Conservation (phyloP, 2,888 invertebrate genomes). For the Xestia sexstrigata region DNA sequence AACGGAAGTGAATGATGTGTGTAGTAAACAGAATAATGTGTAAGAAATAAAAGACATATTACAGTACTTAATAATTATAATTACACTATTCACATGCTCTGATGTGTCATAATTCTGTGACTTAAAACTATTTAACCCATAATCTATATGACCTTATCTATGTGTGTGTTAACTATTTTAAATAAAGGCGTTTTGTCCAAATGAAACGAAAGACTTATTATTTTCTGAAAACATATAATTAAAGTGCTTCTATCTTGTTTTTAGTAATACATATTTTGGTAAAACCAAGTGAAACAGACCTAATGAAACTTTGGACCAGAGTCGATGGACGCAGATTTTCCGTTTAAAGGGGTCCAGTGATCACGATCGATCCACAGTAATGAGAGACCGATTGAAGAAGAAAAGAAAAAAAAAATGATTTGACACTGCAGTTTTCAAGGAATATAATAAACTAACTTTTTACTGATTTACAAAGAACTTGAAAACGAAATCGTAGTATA, state of each 20-base stretch:
- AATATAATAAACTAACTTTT: slow-evolving; percentile 9
- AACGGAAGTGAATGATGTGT: background rate
- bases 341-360: too few species aligned
- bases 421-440: background rate
- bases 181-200: slow-evolving; percentile 36
- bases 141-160: slow-evolving; percentile 61
- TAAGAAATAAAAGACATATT: slow-evolving; percentile 56
- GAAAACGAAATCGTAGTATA: slow-evolving; percentile 12
- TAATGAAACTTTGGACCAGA: too few species aligned
- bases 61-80: slow-evolving; percentile 65
- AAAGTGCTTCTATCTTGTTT: slow-evolving; percentile 15
- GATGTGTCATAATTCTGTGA: slow-evolving; percentile 74
- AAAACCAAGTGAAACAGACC: slow-evolving; percentile 12
- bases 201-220: slow-evolving; percentile 32
- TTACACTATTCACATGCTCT: slow-evolving; percentile 75
- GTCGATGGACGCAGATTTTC: too few species aligned
- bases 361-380: too few species aligned
- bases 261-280: slow-evolving; percentile 13
- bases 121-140: slow-evolving; percentile 72
- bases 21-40: background rate
- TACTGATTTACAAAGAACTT: slow-evolving; percentile 4
- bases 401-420: background rate
- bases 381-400: too few species aligned
- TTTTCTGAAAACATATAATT: slow-evolving; percentile 28
- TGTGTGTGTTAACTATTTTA: slow-evolving; percentile 34